phyloP scores from a whole-genome alignment of 2,113 vertebrate species.

The Prolemur simus region DNA sequence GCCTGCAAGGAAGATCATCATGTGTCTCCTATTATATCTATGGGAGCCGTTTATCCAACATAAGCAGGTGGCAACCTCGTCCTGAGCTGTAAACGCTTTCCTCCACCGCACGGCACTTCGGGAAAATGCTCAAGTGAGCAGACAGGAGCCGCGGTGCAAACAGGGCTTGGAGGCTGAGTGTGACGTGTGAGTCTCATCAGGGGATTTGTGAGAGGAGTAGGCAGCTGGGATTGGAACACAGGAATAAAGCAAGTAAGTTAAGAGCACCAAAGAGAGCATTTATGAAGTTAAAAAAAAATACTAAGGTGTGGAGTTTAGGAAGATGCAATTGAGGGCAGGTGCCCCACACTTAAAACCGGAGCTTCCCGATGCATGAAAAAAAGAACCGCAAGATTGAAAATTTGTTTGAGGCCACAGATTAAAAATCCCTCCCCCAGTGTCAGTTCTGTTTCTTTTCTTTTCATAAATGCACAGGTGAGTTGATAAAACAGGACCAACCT shows the following conservation, averaged over 20 bases:
- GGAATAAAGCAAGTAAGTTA: background rate
- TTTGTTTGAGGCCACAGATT: accelerated
- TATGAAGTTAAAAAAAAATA: no score
- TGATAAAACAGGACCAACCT: accelerated
- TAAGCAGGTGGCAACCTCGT: accelerated
- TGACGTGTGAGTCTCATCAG: accelerated
- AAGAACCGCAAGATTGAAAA: background rate
- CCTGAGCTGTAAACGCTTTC: accelerated
- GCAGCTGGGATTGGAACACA: background rate
- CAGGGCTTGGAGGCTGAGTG: background rate
- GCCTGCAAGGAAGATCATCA: no score
- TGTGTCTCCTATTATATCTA: accelerated
- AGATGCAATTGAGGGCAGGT: accelerated
- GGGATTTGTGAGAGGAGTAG: background rate
- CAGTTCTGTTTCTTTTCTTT: background rate
- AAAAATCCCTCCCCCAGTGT: accelerated
- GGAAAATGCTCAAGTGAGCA: background rate
- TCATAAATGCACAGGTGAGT: background rate
- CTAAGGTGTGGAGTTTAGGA: background rate
- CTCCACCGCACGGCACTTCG: background rate
- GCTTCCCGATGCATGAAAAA: background rate
- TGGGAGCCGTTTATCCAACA: accelerated
- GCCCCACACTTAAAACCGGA: accelerated
- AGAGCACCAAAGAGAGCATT: background rate
- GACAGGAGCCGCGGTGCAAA: background rate